Evolutionary conservation across 2,797 vertebrate species (phyloP), one percentile per base, ranked within the genome.

Genomic region (Amphiprion clarkii): DNA sequence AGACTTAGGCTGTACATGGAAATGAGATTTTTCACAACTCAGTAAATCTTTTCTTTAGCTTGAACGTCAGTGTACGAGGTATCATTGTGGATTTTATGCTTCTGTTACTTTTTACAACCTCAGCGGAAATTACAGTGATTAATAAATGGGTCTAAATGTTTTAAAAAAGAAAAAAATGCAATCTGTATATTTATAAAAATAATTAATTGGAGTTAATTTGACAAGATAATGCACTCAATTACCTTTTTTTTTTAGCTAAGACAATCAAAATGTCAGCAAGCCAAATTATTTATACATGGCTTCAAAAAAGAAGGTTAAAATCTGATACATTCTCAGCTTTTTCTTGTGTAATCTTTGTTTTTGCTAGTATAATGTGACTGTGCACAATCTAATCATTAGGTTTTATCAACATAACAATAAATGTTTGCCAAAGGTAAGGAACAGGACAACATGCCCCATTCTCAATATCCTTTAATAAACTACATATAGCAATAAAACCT

Each of bases 31-130:
- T 60, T 58, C n/a, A 25, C 8, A 63, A 36, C 27, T 56, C 44
- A 16, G 39, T 44, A 33, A 55, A 42, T 67, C 23, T 36, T 59
- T 40, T 71, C 59, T 71, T n/a, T 14, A 29, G 33, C 16, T 71
- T 49, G 6, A 0, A 44, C 46, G 46, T 61, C 17, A 19, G 23
- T 42, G 10, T 19, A 42, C 9, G 44, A 54, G 7, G n/a, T 39
- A 9, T 44, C 19, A 46, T 36, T 68, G 53, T 48, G 23, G 7
- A 17, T 52, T 31, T 33, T 36, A 23, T 42, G 6, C 31, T 53
- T 53, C 68, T 48, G 23, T 4, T 51, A 46, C 25, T 25, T 52
- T 5, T 16, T 16, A 42, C 40, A 16, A 12, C 3, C 13, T 16
- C 10, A 68, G 21, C 39, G 49, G 16, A 70, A 63, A 53, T 51